A percentile compares a stretch with the other conserved stretches of the same genome.
These are phyloP conservation scores for Phrynocephalus versicolor DNA, from an alignment of 2,113 vertebrate species.

Conservation along the genomic window DNA sequence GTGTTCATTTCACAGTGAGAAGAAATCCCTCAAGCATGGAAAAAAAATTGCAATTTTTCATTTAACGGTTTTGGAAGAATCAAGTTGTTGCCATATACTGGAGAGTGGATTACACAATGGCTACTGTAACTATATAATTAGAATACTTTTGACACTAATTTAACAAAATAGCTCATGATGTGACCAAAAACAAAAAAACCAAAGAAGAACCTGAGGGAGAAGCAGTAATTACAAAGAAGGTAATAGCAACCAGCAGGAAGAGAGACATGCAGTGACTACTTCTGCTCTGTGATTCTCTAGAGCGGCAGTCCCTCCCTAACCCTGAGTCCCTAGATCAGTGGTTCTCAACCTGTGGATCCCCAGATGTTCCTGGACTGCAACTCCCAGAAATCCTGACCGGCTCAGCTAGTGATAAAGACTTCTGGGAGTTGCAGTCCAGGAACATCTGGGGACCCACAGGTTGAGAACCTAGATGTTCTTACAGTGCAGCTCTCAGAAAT, in stretches of 20 bases:
- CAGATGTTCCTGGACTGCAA: no score
- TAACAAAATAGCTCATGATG: conserved; percentile 28
- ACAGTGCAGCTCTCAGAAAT: no score
- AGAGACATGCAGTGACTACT: conserved; percentile 12
- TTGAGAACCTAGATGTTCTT: no score
- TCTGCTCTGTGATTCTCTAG: neutral
- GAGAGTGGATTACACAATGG: conserved; percentile 35
- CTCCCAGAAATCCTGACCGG: no score
- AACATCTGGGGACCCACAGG: no score
- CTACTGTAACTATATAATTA: conserved; percentile 66
- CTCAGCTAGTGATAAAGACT: no score
- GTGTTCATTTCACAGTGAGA: conserved; percentile 48
- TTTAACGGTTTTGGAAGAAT: conserved; percentile 15
- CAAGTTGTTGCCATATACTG: conserved; percentile 39
- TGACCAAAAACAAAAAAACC: conserved; percentile 41
- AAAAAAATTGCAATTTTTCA: conserved; percentile 51
- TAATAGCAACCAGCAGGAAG: conserved; percentile 25
- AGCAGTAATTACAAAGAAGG: conserved; percentile 28
- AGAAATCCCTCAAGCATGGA: conserved; percentile 59
- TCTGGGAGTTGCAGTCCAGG: no score
- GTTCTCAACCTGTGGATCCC: no score
- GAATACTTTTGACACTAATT: conserved; percentile 58
- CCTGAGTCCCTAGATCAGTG: no score
- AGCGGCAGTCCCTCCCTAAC: no score
- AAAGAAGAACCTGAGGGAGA: neutral